A percentile compares a stretch with the other conserved stretches of the same genome.
These are phyloP conservation scores for Nineta flava DNA, from an alignment of 2,888 invertebrate species.

Conservation along the genomic window DNA sequence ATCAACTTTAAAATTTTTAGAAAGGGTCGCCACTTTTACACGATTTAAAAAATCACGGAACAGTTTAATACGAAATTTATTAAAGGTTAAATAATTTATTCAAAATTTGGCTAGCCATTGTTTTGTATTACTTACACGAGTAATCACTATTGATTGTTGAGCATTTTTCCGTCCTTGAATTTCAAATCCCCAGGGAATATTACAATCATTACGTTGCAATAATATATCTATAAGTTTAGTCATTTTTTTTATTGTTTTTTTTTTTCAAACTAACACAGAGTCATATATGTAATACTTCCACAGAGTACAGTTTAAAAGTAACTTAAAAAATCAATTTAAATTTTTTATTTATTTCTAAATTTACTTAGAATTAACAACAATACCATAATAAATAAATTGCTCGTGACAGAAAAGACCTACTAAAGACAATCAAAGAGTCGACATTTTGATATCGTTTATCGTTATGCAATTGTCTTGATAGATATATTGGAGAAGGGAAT, in stretches of 20 bases:
- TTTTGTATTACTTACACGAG: slow-evolving; percentile 4
- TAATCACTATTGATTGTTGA: slow-evolving; percentile 2
- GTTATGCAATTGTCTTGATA: too few relatives aligned
- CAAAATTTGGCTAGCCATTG: too few relatives aligned
- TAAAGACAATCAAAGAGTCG: too few relatives aligned
- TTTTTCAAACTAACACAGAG: background rate
- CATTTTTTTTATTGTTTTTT: background rate
- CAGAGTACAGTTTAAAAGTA: background rate
- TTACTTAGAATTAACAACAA: background rate
- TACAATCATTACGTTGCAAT: slow-evolving; percentile 5
- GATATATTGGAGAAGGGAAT: too few relatives aligned
- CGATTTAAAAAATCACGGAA: too few relatives aligned
- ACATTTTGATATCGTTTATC: too few relatives aligned
- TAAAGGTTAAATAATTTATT: too few relatives aligned
- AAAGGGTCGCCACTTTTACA: too few relatives aligned
- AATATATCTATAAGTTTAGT: slow-evolving; percentile 4
- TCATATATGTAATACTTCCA: too few relatives aligned
- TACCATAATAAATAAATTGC: background rate
- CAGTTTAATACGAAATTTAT: too few relatives aligned
- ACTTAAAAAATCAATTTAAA: background rate
- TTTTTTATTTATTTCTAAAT: background rate
- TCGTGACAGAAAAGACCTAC: too few relatives aligned
- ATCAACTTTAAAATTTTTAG: too few relatives aligned
- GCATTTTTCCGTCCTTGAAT: background rate
- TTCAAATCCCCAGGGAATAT: slow-evolving; percentile 5